Evolutionary conservation across 53 echinoderm and acorn worm genomes (phyloP).

Genomic region (Echinometra lucunter): DNA sequence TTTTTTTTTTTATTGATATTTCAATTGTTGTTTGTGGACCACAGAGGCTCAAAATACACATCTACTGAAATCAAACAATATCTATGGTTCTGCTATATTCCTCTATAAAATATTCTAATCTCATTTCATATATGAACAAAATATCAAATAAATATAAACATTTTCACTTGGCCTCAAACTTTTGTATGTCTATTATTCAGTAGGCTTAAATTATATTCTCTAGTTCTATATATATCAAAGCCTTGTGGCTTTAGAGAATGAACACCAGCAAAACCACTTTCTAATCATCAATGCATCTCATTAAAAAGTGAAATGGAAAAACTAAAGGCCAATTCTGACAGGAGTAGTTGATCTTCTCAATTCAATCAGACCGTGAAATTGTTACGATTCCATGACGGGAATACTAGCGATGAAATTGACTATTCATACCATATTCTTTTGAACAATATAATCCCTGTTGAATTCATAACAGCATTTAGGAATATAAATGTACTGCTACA

Average conservation of each 20-base stretch:
- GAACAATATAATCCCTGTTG: not conserved
- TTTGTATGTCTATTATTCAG: no score
- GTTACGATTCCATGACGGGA: not conserved
- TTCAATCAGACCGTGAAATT: slow-evolving; percentile 5
- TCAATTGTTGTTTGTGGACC: no score
- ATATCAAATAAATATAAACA: no score
- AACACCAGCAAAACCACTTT: not conserved
- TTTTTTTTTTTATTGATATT: no score
- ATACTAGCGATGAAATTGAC: not conserved
- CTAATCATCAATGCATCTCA: not conserved
- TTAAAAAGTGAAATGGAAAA: not conserved
- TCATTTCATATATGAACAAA: no score
- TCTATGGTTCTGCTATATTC: no score
- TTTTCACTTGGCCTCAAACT: no score
- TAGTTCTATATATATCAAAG: not conserved
- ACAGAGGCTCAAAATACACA: no score
- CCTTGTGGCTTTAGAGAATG: not conserved
- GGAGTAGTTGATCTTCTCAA: not conserved
- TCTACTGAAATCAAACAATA: no score
- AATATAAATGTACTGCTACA: not conserved
- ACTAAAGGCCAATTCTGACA: not conserved
- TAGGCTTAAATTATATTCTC: not conserved
- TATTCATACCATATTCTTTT: not conserved
- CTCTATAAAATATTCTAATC: no score
- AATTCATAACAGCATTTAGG: not conserved